Conservation (phyloP, 2,888 invertebrate genomes). For the Brachynemurus nebulosus region DNA sequence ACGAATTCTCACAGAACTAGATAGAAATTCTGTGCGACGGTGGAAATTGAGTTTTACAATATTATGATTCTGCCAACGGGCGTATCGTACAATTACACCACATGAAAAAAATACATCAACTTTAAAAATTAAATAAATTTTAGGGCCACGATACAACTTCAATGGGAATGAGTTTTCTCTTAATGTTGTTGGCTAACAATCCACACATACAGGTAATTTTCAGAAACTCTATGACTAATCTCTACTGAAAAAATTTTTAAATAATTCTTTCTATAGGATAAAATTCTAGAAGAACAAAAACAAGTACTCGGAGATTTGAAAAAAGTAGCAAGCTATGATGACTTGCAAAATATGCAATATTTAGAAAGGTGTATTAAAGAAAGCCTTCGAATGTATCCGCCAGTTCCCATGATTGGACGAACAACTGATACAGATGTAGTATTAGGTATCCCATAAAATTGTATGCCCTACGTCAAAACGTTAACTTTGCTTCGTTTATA, state of each 20-base stretch:
- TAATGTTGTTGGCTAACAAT: constrained; percentile 37
- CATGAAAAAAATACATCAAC: too few relatives aligned
- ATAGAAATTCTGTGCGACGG: too few relatives aligned
- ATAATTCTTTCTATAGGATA: constrained; percentile 21
- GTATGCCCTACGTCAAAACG: not conserved
- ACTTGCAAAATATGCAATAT: constrained; percentile 44
- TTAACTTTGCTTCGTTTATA: constrained; percentile 19
- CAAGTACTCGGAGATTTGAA: constrained; percentile 32
- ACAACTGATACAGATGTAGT: constrained; percentile 34
- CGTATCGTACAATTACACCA: too few relatives aligned
- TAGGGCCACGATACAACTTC: constrained; percentile 52
- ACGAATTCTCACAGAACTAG: too few relatives aligned
- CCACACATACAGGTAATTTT: not conserved
- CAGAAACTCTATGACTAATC: not conserved
- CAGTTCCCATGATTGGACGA: constrained; percentile 49
- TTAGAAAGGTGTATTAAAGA: constrained; percentile 53
- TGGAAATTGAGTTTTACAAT: too few relatives aligned
- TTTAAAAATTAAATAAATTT: too few relatives aligned
- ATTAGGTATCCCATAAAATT: constrained; percentile 31
- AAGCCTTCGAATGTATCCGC: constrained; percentile 46
- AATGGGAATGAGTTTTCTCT: constrained; percentile 28
- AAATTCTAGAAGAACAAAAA: constrained; percentile 32
- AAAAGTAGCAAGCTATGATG: constrained; percentile 37
- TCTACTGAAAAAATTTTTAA: not conserved
- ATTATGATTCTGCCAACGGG: too few relatives aligned